Conservation (phyloP, 1,140 invertebrate species). For the Cyrtorhinus lividipennis region DNA sequence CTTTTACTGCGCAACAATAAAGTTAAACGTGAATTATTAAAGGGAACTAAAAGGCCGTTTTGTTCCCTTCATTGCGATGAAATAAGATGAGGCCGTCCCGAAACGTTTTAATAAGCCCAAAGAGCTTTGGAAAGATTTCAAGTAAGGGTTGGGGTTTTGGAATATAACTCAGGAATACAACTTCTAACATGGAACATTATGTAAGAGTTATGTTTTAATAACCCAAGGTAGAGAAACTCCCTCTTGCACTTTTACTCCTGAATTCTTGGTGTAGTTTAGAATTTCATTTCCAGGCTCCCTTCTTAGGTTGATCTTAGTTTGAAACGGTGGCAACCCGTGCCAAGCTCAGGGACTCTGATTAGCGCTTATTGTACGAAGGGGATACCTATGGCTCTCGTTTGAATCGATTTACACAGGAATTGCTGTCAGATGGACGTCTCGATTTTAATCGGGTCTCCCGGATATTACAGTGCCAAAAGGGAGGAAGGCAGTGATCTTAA, state of each 20-base stretch:
- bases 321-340: too few relatives aligned
- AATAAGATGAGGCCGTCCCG: background rate
- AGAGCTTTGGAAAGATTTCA: background rate
- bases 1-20: too few relatives aligned
- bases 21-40: constrained; percentile 7
- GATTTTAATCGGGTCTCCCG: too few relatives aligned
- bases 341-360: too few relatives aligned
- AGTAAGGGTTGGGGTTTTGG: background rate
- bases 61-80: constrained; percentile 3
- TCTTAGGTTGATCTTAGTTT: too few relatives aligned
- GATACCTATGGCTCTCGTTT: too few relatives aligned
- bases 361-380: too few relatives aligned
- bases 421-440: too few relatives aligned
- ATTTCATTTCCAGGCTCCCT: background rate
- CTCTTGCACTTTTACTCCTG: background rate
- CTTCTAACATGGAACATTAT: background rate
- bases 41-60: constrained; percentile 7
- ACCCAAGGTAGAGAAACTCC: constrained; percentile 12
- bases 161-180: constrained; percentile 2
- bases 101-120: constrained; percentile 8
- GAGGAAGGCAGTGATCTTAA: too few relatives aligned
- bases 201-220: constrained; percentile 8
- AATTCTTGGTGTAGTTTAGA: background rate
- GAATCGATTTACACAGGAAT: too few relatives aligned
- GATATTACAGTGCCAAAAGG: too few relatives aligned